These are phyloP conservation scores for Odontocerum albicorne DNA, from an alignment of 2,888 invertebrate genomes.

Conservation along the genomic window DNA sequence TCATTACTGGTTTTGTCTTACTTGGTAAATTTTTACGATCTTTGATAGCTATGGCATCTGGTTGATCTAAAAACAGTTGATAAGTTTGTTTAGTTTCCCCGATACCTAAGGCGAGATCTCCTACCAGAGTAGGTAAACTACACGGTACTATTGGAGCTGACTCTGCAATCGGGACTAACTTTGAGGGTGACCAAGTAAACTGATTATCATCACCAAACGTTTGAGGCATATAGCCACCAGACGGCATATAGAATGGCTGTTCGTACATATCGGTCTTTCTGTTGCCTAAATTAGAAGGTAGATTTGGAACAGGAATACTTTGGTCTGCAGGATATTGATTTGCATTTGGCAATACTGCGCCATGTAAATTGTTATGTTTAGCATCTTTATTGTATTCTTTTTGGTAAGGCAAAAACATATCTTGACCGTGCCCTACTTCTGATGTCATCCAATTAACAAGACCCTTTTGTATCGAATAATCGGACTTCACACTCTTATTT, in stretches of 20 bases:
- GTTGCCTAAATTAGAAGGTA: slow-evolving; percentile 9
- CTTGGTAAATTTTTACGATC: slow-evolving; percentile 20
- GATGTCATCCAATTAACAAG: slow-evolving; percentile 67
- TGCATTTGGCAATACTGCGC: not conserved
- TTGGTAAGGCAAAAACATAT: slow-evolving; percentile 51
- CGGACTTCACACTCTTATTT: slow-evolving; percentile 23
- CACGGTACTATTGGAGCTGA: slow-evolving; percentile 40
- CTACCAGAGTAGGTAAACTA: slow-evolving; percentile 61
- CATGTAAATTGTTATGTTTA: slow-evolving; percentile 42
- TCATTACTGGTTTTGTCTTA: slow-evolving; percentile 24
- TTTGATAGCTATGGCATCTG: slow-evolving; percentile 16
- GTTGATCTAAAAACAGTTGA: slow-evolving; percentile 21
- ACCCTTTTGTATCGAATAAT: slow-evolving; percentile 43
- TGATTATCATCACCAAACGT: slow-evolving; percentile 48
- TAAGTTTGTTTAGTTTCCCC: slow-evolving; percentile 35
- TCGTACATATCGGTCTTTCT: slow-evolving; percentile 28
- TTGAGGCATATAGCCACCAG: slow-evolving; percentile 37
- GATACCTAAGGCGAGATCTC: slow-evolving; percentile 58
- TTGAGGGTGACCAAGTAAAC: slow-evolving; percentile 61
- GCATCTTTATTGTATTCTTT: slow-evolving; percentile 47
- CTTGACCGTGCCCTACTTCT: slow-evolving; percentile 39
- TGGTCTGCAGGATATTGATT: slow-evolving; percentile 17
- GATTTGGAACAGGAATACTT: not conserved
- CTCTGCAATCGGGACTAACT: slow-evolving; percentile 49
- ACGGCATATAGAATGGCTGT: slow-evolving; percentile 30